These are phyloP conservation scores for Coptotermes formosanus DNA, from an alignment of 1,140 invertebrate genomes.

Conservation along the genomic window DNA sequence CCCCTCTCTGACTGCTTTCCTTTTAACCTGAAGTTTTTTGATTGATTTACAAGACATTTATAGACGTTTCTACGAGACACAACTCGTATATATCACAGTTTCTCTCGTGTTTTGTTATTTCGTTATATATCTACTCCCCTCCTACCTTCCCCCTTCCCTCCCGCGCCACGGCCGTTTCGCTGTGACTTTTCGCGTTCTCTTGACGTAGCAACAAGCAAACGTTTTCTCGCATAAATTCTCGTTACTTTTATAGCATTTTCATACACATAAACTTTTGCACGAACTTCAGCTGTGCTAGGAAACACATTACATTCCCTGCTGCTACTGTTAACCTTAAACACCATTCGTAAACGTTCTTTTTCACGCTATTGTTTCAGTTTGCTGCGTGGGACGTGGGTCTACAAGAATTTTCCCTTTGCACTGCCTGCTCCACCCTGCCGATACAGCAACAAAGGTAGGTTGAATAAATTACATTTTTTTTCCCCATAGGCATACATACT, in stretches of 20 bases:
- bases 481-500: background rate
- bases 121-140: background rate
- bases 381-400: background rate
- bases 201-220: background rate
- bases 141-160: background rate
- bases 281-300: background rate
- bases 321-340: background rate
- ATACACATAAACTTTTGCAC: background rate
- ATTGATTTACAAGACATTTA: conserved; percentile 20
- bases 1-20: background rate
- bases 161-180: background rate
- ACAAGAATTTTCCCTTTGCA: background rate
- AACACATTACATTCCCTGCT: background rate
- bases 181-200: background rate
- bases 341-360: background rate
- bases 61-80: background rate
- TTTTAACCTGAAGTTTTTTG: conserved; percentile 3
- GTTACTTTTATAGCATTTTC: background rate
- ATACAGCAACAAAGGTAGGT: background rate
- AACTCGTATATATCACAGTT: background rate
- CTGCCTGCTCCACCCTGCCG: background rate
- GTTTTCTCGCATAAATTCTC: conserved; percentile 14
- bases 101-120: conserved; percentile 19
- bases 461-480: background rate
- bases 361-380: background rate